Conservation (phyloP, 2,797 vertebrate species). For the Carcharodon carcharias region DNA sequence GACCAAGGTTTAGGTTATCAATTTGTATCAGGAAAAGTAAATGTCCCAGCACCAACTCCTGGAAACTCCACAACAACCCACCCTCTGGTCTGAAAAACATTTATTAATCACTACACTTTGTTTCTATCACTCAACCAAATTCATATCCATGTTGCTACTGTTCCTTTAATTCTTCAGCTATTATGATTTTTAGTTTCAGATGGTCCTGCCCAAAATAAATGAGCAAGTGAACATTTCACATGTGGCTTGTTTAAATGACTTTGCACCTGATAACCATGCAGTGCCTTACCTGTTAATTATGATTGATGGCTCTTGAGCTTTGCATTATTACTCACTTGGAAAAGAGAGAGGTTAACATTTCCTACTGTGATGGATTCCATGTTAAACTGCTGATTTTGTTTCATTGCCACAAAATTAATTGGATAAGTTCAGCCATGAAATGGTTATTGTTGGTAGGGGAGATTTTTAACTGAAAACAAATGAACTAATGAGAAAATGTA, state of each 20-base stretch:
- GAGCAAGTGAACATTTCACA: not conserved
- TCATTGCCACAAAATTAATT: constrained; percentile 1
- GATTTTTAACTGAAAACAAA: constrained; percentile 2
- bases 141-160: no score
- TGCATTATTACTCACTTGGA: not conserved
- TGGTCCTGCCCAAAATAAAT: not conserved
- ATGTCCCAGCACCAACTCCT: no score
- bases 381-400: not conserved
- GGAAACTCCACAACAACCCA: no score
- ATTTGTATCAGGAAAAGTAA: no score
- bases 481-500: not conserved
- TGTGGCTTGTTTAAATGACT: not conserved
- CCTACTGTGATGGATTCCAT: not conserved
- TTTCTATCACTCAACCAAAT: no score
- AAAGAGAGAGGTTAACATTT: not conserved
- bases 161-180: no score
- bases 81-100: no score
- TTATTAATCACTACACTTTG: no score
- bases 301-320: not conserved
- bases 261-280: not conserved
- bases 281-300: not conserved
- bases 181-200: not conserved
- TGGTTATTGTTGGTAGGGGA: not conserved
- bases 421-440: constrained; percentile 20
- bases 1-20: no score